Conservation (phyloP, 2,797 vertebrate species). For the Thripadectes ignobilis region DNA sequence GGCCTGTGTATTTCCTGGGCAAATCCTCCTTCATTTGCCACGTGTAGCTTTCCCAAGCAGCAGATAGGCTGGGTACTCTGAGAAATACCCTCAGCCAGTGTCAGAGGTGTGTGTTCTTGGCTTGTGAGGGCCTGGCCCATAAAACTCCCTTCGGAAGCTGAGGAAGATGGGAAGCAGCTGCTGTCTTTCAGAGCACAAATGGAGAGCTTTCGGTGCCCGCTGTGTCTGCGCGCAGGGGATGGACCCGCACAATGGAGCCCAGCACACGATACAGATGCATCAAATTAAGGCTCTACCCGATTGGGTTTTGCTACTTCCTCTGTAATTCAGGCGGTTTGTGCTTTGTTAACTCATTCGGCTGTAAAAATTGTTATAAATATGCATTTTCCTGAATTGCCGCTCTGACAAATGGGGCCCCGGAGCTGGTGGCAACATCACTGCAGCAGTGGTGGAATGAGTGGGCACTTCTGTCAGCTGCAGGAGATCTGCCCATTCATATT, state of each 20-base stretch:
- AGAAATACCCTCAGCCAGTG: background rate
- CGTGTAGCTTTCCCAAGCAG: background rate
- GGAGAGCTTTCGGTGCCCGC: background rate
- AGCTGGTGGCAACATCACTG: slow-evolving; percentile 21
- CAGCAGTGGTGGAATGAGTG: slow-evolving; percentile 18
- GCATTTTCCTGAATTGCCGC: slow-evolving; percentile 49
- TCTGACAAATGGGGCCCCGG: slow-evolving; percentile 14
- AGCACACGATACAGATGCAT: slow-evolving; percentile 21
- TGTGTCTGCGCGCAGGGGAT: background rate
- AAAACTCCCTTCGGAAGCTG: background rate
- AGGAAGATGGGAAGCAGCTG: slow-evolving; percentile 53
- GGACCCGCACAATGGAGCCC: slow-evolving; percentile 30
- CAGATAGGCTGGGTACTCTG: background rate
- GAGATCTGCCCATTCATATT: slow-evolving; percentile 59
- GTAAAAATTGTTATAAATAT: slow-evolving; percentile 53
- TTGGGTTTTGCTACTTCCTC: slow-evolving; percentile 30
- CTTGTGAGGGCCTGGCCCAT: background rate
- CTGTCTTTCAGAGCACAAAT: slow-evolving; percentile 43
- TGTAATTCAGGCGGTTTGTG: slow-evolving; percentile 40
- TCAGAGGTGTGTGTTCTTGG: background rate
- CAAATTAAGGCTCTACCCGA: background rate
- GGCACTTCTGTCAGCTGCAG: slow-evolving; percentile 59
- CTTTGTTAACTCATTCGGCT: slow-evolving; percentile 20
- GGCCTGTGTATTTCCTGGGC: background rate
- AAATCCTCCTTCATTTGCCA: background rate